Base-by-base conservation (phyloP, 2,888 invertebrate species). In the Agrotis exclamationis region DNA sequence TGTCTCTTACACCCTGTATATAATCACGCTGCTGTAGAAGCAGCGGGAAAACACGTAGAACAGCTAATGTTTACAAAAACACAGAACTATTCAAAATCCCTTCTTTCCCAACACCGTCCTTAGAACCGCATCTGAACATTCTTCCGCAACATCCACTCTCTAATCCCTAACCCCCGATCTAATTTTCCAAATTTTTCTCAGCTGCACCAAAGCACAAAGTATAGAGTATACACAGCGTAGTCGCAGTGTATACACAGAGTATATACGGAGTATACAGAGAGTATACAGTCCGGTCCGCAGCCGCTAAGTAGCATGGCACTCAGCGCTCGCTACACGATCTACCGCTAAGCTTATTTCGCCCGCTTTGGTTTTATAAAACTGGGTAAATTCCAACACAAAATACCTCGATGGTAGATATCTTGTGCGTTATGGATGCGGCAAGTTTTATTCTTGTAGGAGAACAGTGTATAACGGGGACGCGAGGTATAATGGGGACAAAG, bases 351-450 rank as follows among this genome's bases (percentile, higher is more conserved):
- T 94, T 92, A 93, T 94, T 94, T 90, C 91, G 84, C 90, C 90
- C 91, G 94, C 93, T 94, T 93, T 93, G 93, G 91, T 94, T 95
- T 94, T 94, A 95, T 95, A 95, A 95, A 95, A 95, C 94, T 93
- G 93, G 89, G 92, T 93, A 93, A 93, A 94, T 94, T 94, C 91
- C 92, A 86, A 89, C 91, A 92, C 89, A 88, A 85, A 88, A 87
- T 83, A 85, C 87, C 33, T 63, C 22, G 76, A 86, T 70, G 48
- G 56, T 60, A 7, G 6, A 70, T 24, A 0, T 33, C 9, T 78
- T 72, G 89, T 74, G 62, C 70, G 69, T 59, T 18, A 89, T 85
- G 81, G 66, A 91, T 87, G 68, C 78, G 77, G 79, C 64, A 79
- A 63, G 0, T 63, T 48, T 44, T 22, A 11, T n/a, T 28, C 13